Base-by-base conservation (phyloP, 2,888 invertebrate genomes). In the Tolmerus cingulatus region DNA sequence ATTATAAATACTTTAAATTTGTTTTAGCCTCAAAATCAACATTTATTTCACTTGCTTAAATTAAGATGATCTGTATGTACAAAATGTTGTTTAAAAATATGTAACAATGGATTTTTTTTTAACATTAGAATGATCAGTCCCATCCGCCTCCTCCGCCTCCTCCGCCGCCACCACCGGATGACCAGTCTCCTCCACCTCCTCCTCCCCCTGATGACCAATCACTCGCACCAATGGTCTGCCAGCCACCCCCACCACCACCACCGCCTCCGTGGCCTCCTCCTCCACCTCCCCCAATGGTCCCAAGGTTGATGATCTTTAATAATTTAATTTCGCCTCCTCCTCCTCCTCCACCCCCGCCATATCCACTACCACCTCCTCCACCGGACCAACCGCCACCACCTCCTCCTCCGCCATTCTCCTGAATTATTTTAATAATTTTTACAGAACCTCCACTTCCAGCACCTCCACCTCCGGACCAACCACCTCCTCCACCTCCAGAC, bases 301-400 rank as follows among this genome's bases (percentile, higher is more conserved):
- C 86, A 51, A 57, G 66, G 66, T 66, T 66, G 66, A 66, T 66
- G 19, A 66, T 66, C 23, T 66, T 66, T 27, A 66, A 27, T 66
- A 66, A 7, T 27, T 79, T 79, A 43, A 78, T 79, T 16, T 46
- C 86, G 0, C 34, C 55, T 14, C 66, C 46, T n/a, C 86, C 79
- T 8, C 66, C 43, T 5, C 86, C 79, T 51, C 66, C 43, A 5
- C 86, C 78, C 5, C 78, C 78, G 3, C 78, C 43, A 46, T 16
- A 4, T 46, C 43, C 40, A n/a, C 40, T 37, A 8, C 66, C 46
- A 14, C 86, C 88, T 16, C 88, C 88, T n/a, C 74, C 87, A 14
- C 74, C 77, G 1, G 79, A 79, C 1, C 82, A 81, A 27, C 87
- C 86, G 19, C 98, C 98, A 19, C 97, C 98, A 90, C 95, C 92